Evolutionary conservation across 1,140 invertebrate genomes (phyloP).

Genomic region (Aphidius ervi): DNA sequence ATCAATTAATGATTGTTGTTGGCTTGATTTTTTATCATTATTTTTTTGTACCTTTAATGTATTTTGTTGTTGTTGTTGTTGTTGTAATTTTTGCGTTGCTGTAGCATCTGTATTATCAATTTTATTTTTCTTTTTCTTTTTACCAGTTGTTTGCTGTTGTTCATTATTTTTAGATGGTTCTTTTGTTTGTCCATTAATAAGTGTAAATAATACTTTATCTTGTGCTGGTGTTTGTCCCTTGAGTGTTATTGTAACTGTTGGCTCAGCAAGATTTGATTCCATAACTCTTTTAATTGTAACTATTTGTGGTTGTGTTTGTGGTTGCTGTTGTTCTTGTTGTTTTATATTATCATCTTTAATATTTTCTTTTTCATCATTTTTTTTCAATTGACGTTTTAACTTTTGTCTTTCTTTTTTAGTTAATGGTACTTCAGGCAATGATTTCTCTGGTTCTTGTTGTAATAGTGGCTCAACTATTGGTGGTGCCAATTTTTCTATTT

Average conservation of each 20-base stretch:
- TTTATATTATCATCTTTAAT: slow-evolving; percentile 28
- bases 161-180: slow-evolving; percentile 39
- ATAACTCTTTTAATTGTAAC: slow-evolving; percentile 70
- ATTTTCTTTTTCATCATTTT: slow-evolving; percentile 37
- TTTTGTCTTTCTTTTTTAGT: slow-evolving; percentile 50
- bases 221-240: slow-evolving; percentile 71
- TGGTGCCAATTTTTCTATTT: slow-evolving; percentile 4
- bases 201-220: slow-evolving; percentile 68
- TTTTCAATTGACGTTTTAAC: slow-evolving; percentile 41
- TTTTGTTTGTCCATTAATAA: slow-evolving; percentile 68
- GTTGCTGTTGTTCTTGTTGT: slow-evolving; percentile 13
- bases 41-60: slow-evolving; percentile 5
- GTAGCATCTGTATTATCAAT: slow-evolving; percentile 28
- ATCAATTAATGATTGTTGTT: slow-evolving; percentile 30
- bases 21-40: slow-evolving; percentile 15
- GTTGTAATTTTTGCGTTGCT: slow-evolving; percentile 12
- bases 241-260: slow-evolving; percentile 71
- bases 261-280: slow-evolving; percentile 61
- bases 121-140: slow-evolving; percentile 52
- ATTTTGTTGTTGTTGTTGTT: not conserved
- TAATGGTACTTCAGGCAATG: slow-evolving; percentile 32
- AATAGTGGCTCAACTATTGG: not conserved
- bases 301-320: slow-evolving; percentile 55
- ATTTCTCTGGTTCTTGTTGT: slow-evolving; percentile 12
- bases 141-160: slow-evolving; percentile 36